Evolutionary conservation across 92 coral and sea anemone species (phyloP).

Genomic region (Montipora capitata): DNA sequence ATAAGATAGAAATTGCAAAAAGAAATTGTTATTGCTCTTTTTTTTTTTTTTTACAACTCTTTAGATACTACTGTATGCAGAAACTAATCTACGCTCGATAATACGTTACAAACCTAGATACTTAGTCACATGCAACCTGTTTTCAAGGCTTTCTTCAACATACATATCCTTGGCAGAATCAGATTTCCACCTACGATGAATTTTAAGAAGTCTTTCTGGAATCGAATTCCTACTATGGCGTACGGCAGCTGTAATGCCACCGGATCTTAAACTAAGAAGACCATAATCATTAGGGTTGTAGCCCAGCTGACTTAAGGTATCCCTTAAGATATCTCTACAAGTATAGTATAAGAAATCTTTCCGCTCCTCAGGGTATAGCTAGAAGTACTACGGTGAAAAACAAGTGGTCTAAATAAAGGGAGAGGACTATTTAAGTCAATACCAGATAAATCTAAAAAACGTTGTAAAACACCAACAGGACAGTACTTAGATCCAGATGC

Average conservation of each 20-base stretch:
- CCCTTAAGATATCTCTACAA: conserved; percentile 7
- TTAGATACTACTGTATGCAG: background rate
- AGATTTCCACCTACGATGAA: too few relatives aligned
- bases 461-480: conserved; percentile 49
- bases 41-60: background rate
- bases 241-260: background rate
- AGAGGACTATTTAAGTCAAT: background rate
- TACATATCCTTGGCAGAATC: conserved; percentile 71
- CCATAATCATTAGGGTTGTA: background rate
- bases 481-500: conserved; percentile 49
- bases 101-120: conserved; percentile 30
- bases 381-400: background rate
- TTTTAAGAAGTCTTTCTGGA: conserved; percentile 57
- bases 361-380: background rate
- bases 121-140: conserved; percentile 37
- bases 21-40: background rate
- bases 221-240: background rate
- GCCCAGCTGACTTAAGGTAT: background rate
- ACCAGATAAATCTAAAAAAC: background rate
- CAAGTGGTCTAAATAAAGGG: background rate
- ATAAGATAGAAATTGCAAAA: background rate
- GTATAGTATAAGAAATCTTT: conserved; percentile 10
- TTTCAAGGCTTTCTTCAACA: conserved; percentile 51
- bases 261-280: background rate
- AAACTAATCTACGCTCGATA: background rate